phyloP scores from a whole-genome alignment of 1,140 invertebrate species.

The Euura lappo region DNA sequence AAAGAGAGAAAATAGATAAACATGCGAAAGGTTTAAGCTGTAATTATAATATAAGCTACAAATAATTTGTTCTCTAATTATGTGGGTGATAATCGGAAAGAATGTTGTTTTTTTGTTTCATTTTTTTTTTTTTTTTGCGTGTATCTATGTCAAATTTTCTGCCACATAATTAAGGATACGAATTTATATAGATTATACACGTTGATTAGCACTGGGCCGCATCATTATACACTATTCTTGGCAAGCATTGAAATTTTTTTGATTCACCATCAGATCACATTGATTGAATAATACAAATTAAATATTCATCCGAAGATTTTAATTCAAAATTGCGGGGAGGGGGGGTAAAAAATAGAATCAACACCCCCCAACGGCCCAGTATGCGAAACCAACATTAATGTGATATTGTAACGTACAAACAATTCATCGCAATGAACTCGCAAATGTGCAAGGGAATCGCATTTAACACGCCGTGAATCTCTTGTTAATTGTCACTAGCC shows the following conservation, averaged over 20 bases:
- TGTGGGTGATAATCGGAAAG: background rate
- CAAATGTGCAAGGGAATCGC: background rate
- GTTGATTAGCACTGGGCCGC: background rate
- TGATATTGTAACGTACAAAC: slow-evolving; percentile 4
- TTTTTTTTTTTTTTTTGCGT: background rate
- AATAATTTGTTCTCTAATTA: background rate
- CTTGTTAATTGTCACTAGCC: slow-evolving; percentile 7
- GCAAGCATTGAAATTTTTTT: too few relatives aligned
- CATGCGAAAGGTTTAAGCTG: background rate
- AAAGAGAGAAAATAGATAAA: background rate
- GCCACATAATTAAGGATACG: background rate
- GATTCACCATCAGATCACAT: background rate
- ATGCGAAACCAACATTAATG: background rate
- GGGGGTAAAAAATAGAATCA: too few relatives aligned
- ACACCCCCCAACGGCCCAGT: background rate
- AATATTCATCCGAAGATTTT: too few relatives aligned
- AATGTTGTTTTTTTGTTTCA: background rate
- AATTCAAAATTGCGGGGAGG: too few relatives aligned
- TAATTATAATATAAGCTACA: background rate
- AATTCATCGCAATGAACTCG: slow-evolving; percentile 4
- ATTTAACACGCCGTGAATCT: slow-evolving; percentile 3
- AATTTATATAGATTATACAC: background rate
- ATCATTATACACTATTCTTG: background rate
- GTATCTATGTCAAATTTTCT: background rate
- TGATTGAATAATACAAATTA: background rate